A percentile compares a stretch with the other conserved stretches of the same genome.
phyloP scores from a whole-genome alignment of 2,113 vertebrate species.

The Bungarus multicinctus region DNA sequence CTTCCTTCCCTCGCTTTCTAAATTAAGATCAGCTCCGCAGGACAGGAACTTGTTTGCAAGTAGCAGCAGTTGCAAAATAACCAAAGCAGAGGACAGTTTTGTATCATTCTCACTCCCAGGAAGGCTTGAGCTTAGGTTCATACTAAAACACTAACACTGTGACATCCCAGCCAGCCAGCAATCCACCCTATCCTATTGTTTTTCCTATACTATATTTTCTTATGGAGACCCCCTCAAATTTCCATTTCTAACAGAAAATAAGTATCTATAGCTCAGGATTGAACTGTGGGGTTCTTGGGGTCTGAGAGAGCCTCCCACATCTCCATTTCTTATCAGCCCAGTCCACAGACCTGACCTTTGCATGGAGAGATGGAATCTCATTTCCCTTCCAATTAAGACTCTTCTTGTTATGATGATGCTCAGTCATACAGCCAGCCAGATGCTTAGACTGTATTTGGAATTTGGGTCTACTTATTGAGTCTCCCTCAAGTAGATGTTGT shows the following conservation, averaged over 20 bases:
- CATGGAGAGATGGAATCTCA: neutral
- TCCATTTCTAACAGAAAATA: neutral
- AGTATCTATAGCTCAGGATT: neutral
- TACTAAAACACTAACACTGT: neutral
- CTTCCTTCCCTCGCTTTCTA: neutral
- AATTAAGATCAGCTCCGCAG: neutral
- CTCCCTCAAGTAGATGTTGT: neutral
- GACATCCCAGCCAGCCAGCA: neutral
- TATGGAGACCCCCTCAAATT: neutral
- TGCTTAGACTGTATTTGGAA: neutral
- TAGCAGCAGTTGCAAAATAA: too few species aligned
- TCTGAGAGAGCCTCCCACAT: neutral
- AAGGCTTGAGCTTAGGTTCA: neutral
- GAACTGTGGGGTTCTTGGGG: neutral
- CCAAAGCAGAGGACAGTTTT: neutral
- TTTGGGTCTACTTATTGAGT: neutral
- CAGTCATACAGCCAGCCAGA: neutral
- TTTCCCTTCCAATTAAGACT: neutral
- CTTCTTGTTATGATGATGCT: neutral
- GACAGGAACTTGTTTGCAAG: neutral
- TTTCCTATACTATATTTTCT: neutral
- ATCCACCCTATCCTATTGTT: neutral
- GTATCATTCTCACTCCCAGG: neutral
- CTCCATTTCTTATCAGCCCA: neutral
- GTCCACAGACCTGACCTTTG: neutral